Base-by-base conservation (phyloP, 2,797 vertebrate species). In the Aselliscus stoliczkanus region DNA sequence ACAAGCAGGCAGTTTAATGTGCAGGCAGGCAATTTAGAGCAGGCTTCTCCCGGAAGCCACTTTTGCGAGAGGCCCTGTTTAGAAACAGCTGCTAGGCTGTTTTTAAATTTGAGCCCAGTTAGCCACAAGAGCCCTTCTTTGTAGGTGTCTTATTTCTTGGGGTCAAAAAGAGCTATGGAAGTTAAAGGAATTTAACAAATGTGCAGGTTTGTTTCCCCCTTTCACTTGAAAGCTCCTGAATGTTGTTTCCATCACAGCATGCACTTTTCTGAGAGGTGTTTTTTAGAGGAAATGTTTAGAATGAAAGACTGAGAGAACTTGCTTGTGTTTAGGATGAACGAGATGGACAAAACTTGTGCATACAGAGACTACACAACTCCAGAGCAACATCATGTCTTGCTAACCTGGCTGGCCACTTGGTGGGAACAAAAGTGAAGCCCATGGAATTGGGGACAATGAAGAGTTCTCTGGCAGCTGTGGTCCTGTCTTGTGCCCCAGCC, bases 321-420 rank as follows among this genome's bases (percentile, higher is more conserved):
- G 7, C 8, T 37, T 75, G 39, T 44, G 39, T 52, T 75, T 11
- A 37, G 12, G 84, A 76, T 39, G 23, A 82, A 72, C 0, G 0
- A 47, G 37, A 34, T 25, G 21, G 11, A 64, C 37, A 31, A 12
- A 44, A 14, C 17, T 17, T 13, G 6, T 11, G 76, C 44, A 67
- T 14, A 10, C 47, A 14, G 7, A 52, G 70, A 92, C 50, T 23
- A 29, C 44, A 20, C 18, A 56, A 18, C 27, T 72, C 17, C 25
- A 17, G 73, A n/a, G 44, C 7, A 25, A 25, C 3, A 2, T 34
- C 4, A 15, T 0, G 4, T 31, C 37, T 72, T n/a, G 0, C 18
- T 47, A 12, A 34, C 14, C 15, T 47, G 44, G 34, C 15, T 47
- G 44, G 34, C 31, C 37, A 1, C 50, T 52, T 42, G 34, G 25